phyloP scores from a whole-genome alignment of 2,113 vertebrate species.

The Genyomyrus donnyi region DNA sequence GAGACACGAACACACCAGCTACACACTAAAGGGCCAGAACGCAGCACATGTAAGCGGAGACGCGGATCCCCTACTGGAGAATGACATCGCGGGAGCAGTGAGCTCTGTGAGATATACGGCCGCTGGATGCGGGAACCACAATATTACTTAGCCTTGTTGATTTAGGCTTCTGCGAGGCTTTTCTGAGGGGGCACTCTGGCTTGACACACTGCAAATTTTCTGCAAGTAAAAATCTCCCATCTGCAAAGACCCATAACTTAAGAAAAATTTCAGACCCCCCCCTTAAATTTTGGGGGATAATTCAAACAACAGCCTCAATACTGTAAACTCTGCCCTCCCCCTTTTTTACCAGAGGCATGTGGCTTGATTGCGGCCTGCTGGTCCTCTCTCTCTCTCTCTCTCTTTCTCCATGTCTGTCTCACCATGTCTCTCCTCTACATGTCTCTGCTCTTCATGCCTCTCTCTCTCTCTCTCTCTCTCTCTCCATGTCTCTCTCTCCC shows the following conservation, averaged over 20 bases:
- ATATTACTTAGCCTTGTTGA: constrained; percentile 15
- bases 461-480: background rate
- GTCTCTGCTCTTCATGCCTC: background rate
- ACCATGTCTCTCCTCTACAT: background rate
- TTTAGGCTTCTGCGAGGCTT: constrained; percentile 15
- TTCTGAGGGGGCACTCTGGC: constrained; percentile 7
- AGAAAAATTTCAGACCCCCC: constrained; percentile 12
- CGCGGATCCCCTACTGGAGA: background rate
- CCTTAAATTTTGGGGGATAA: background rate
- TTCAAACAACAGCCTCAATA: constrained; percentile 10
- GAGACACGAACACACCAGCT: background rate
- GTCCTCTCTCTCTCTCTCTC: background rate
- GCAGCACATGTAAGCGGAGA: background rate
- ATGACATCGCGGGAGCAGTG: background rate
- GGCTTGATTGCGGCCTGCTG: background rate
- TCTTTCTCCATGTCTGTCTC: background rate
- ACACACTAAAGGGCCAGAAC: background rate
- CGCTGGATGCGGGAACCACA: background rate
- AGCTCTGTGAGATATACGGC: constrained; percentile 12
- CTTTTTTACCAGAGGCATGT: background rate
- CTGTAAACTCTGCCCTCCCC: constrained; percentile 14
- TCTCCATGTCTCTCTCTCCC: background rate
- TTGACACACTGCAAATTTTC: constrained; percentile 16
- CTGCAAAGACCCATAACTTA: constrained; percentile 18
- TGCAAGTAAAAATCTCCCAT: constrained; percentile 10